These are phyloP conservation scores for Egretta garzetta DNA, from an alignment of 2,113 vertebrate genomes.

Conservation along the genomic window DNA sequence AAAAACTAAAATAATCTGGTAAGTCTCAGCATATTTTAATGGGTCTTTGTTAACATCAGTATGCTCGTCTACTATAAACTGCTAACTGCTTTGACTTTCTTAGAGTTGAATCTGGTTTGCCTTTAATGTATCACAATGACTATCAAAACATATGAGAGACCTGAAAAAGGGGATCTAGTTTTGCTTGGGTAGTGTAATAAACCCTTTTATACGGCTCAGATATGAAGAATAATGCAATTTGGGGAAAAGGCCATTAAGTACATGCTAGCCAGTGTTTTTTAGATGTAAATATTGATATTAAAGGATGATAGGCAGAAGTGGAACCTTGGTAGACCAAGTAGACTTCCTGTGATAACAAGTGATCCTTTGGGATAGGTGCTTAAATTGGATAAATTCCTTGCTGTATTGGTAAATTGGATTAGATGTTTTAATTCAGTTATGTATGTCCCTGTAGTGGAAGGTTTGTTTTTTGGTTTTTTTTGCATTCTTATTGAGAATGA, in stretches of 20 bases:
- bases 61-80: background rate
- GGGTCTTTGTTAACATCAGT: background rate
- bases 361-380: background rate
- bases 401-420: background rate
- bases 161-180: background rate
- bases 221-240: background rate
- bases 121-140: background rate
- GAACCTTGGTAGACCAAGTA: background rate
- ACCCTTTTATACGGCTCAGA: background rate
- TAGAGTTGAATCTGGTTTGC: background rate
- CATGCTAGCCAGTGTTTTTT: background rate
- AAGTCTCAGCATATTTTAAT: background rate
- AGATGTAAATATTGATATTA: background rate
- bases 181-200: background rate
- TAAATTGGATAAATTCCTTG: background rate
- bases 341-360: background rate
- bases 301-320: background rate
- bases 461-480: background rate
- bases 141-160: background rate
- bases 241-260: background rate
- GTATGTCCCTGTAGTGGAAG: background rate
- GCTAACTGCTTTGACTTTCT: background rate
- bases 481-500: background rate
- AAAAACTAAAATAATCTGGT: background rate
- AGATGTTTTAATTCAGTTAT: background rate